Conservation (phyloP, 2,797 vertebrate genomes). For the Distichodus sexfasciatus region DNA sequence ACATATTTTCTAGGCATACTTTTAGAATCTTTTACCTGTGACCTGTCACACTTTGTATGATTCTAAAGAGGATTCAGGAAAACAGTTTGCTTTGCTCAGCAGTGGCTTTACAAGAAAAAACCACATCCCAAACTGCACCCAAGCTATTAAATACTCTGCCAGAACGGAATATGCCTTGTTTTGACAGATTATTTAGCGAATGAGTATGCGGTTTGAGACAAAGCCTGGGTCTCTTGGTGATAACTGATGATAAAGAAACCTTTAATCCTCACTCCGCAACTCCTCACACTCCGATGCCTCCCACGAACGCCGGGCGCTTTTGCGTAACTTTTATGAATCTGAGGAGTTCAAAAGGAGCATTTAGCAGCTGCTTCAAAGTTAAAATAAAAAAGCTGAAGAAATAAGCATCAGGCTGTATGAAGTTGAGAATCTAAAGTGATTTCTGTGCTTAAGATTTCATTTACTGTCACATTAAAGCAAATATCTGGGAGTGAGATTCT, state of each 20-base stretch:
- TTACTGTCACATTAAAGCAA: conserved; percentile 58
- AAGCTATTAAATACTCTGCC: too few species aligned
- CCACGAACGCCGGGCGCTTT: conserved; percentile 19
- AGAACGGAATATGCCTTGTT: too few species aligned
- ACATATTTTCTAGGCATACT: background rate
- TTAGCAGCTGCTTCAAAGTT: conserved; percentile 62
- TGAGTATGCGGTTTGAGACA: too few species aligned
- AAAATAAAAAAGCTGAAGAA: conserved; percentile 57
- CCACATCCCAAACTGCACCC: background rate
- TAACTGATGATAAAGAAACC: background rate
- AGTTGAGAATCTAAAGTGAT: conserved; percentile 52
- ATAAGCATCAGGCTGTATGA: conserved; percentile 44
- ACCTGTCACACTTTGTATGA: background rate
- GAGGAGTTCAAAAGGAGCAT: conserved; percentile 54
- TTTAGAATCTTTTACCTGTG: too few species aligned
- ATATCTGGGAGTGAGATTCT: conserved; percentile 41
- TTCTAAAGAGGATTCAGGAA: background rate
- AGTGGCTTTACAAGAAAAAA: background rate
- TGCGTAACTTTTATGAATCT: conserved; percentile 49
- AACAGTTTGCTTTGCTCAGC: too few species aligned
- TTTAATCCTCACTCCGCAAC: background rate
- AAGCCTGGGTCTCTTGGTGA: too few species aligned
- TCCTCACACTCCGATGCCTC: background rate
- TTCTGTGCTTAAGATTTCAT: conserved; percentile 57
- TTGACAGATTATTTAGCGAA: too few species aligned